Conservation (phyloP, 2,797 vertebrate species). For the Remorina albescens region DNA sequence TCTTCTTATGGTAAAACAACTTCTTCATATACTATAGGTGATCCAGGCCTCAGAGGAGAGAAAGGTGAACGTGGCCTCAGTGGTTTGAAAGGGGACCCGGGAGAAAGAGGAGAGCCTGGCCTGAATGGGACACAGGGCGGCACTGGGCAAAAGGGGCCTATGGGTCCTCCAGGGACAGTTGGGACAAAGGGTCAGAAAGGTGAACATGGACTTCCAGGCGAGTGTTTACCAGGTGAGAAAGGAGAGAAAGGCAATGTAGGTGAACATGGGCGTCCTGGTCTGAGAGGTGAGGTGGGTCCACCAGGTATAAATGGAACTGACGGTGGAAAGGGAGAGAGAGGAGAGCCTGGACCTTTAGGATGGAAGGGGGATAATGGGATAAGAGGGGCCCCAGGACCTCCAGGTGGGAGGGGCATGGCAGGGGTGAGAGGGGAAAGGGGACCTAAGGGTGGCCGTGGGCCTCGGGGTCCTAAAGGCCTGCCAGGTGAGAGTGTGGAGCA, state of each 20-base stretch:
- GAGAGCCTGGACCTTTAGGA: constrained; percentile 85
- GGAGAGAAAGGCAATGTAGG: constrained; percentile 89
- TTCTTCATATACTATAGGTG: constrained; percentile 81
- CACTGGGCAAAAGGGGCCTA: constrained; percentile 83
- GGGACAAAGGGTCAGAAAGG: constrained; percentile 89
- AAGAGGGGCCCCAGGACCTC: constrained; percentile 81
- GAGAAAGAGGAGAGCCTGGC: constrained; percentile 81
- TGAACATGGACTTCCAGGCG: constrained; percentile 86
- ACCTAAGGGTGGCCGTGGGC: constrained; percentile 86
- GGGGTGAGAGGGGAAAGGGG: constrained; percentile 90
- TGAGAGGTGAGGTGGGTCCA: constrained; percentile 86
- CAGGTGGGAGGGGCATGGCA: constrained; percentile 85
- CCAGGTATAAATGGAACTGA: constrained; percentile 83
- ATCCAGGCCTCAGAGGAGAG: constrained; percentile 78
- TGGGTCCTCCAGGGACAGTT: constrained; percentile 87
- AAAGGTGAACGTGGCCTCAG: constrained; percentile 80
- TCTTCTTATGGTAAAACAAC: constrained; percentile 6
- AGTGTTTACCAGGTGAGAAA: constrained; percentile 82
- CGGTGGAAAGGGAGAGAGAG: constrained; percentile 85
- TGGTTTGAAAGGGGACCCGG: constrained; percentile 83
- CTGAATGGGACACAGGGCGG: constrained; percentile 87
- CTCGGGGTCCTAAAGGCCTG: constrained; percentile 88
- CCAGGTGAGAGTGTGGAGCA: constrained; percentile 78
- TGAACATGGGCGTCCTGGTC: constrained; percentile 85
- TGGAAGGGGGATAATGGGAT: constrained; percentile 87